phyloP scores from a whole-genome alignment of 92 coral and sea anemone species.

The Plumapathes pennacea region DNA sequence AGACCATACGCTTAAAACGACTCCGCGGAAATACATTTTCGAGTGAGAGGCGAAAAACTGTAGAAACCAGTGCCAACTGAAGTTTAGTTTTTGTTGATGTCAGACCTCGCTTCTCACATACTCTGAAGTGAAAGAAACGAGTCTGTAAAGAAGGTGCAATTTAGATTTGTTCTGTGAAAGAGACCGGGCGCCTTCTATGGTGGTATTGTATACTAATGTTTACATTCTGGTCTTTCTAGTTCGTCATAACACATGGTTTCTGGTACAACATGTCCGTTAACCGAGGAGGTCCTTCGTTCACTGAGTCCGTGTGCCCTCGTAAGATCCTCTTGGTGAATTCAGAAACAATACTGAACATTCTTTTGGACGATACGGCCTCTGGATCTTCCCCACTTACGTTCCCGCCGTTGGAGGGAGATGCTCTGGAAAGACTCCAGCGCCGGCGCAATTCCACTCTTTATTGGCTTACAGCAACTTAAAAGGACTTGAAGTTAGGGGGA shows the following conservation, averaged over 20 bases:
- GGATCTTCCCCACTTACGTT: constrained; percentile 81
- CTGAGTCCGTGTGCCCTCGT: constrained; percentile 81
- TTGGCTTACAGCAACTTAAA: constrained; percentile 85
- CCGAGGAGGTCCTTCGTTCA: constrained; percentile 93
- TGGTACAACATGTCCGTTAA: constrained; percentile 86
- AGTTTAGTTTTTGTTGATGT: too few relatives aligned
- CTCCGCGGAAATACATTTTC: too few relatives aligned
- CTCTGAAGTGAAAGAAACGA: too few relatives aligned
- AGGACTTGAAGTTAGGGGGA: constrained; percentile 80
- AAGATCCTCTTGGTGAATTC: constrained; percentile 78
- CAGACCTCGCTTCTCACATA: too few relatives aligned
- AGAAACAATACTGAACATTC: constrained; percentile 89
- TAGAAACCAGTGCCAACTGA: too few relatives aligned
- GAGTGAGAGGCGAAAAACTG: too few relatives aligned
- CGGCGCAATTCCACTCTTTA: constrained; percentile 73
- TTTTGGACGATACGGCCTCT: constrained; percentile 90
- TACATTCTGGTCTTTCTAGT: too few relatives aligned
- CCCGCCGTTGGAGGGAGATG: constrained; percentile 58
- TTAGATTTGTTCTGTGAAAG: too few relatives aligned
- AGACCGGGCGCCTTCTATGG: too few relatives aligned
- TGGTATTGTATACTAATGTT: too few relatives aligned
- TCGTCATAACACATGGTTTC: constrained; percentile 84
- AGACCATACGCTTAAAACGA: too few relatives aligned
- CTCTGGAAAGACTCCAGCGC: constrained; percentile 38
- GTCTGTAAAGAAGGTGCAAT: too few relatives aligned